Conservation (phyloP, 2,888 invertebrate species). For the Melanophora roralis region DNA sequence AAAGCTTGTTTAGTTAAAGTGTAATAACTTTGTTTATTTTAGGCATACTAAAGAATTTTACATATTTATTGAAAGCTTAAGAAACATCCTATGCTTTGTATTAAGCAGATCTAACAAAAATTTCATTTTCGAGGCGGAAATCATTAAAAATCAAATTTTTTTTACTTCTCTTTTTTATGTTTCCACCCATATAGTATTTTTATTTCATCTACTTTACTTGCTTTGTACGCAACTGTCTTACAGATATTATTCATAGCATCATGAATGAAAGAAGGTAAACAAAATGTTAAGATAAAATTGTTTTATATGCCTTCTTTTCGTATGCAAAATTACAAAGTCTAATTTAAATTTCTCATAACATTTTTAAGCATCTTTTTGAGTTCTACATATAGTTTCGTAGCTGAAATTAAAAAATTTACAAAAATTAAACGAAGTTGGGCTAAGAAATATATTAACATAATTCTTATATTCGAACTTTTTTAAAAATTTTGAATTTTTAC, state of each 20-base stretch:
- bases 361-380: background rate
- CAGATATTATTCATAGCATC: conserved; percentile 42
- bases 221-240: conserved; percentile 10
- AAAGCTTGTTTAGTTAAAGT: background rate
- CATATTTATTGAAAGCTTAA: too few species aligned
- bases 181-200: conserved; percentile 20
- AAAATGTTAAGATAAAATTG: conserved; percentile 12
- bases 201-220: background rate
- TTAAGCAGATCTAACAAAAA: too few species aligned
- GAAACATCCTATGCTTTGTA: too few species aligned
- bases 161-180: background rate
- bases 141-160: background rate
- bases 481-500: too few species aligned
- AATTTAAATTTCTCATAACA: background rate
- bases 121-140: background rate
- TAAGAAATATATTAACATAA: conserved; percentile 16
- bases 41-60: background rate
- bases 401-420: too few species aligned
- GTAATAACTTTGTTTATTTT: background rate
- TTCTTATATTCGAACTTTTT: too few species aligned
- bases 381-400: background rate
- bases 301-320: background rate
- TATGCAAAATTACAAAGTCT: conserved; percentile 1
- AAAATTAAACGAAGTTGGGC: conserved; percentile 4
- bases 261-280: conserved; percentile 18